Percentiles rank a stretch among this genome's conserved stretches.
Conservation (phyloP, 2,113 vertebrate genomes). For the Grantiella picta region DNA sequence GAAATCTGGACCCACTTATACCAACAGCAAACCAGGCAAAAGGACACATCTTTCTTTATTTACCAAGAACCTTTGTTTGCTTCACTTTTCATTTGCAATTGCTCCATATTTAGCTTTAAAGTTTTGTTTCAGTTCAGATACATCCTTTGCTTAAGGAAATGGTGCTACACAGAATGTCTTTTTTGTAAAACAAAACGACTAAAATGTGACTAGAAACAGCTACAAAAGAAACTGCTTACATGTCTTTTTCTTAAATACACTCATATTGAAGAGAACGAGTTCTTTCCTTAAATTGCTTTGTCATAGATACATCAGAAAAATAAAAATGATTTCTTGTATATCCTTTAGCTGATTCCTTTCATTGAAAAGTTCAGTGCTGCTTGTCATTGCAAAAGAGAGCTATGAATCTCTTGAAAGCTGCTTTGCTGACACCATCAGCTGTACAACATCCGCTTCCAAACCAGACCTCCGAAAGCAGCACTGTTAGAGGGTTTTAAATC, state of each 20-base stretch:
- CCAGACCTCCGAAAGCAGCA: constrained; percentile 23
- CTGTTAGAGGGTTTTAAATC: constrained; percentile 69
- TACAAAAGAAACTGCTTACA: background rate
- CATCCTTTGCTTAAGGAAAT: background rate
- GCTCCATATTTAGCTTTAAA: background rate
- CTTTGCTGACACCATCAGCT: constrained; percentile 46
- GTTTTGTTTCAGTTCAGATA: background rate
- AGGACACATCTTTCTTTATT: background rate
- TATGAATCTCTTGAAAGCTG: constrained; percentile 62
- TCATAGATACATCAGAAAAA: constrained; percentile 43
- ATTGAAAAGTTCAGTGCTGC: constrained; percentile 31
- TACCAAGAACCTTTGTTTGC: background rate
- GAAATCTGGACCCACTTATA: constrained; percentile 34
- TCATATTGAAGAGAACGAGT: background rate
- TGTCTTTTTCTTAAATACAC: constrained; percentile 39
- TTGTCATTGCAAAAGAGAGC: constrained; percentile 62
- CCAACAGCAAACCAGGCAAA: constrained; percentile 28
- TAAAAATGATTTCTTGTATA: constrained; percentile 63
- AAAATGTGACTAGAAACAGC: background rate
- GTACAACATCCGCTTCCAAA: constrained; percentile 34
- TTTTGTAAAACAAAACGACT: background rate
- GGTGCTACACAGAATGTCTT: background rate
- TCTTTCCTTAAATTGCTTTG: constrained; percentile 57
- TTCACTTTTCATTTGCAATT: background rate
- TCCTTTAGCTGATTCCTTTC: constrained; percentile 57